Evolutionary conservation across 2,888 invertebrate species (phyloP).

Genomic region (Oxystoma pomonae): DNA sequence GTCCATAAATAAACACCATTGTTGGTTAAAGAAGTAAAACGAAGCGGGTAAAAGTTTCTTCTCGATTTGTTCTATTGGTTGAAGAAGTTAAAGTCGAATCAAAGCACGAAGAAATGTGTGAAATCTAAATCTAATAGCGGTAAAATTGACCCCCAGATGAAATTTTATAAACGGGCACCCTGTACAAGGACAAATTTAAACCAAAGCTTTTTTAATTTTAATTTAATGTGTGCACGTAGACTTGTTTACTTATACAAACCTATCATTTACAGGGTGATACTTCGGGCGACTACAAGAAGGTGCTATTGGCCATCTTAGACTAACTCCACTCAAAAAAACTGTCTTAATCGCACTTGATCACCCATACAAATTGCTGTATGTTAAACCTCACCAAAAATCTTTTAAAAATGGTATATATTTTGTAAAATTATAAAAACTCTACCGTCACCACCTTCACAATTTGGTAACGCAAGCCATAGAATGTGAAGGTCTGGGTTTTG

Average conservation of each 20-base stretch:
- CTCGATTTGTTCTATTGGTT: too few species aligned
- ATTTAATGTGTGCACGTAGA: not conserved
- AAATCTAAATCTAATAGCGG: too few species aligned
- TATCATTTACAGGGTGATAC: conserved; percentile 78
- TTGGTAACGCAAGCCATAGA: too few species aligned
- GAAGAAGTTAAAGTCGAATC: too few species aligned
- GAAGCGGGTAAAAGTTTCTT: too few species aligned
- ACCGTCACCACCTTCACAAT: not conserved
- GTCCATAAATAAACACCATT: too few species aligned
- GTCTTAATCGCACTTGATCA: conserved; percentile 31
- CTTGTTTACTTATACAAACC: conserved; percentile 27
- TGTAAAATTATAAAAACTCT: not conserved
- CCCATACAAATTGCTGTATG: not conserved
- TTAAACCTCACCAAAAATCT: not conserved
- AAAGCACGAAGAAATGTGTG: too few species aligned
- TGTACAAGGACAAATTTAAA: too few species aligned
- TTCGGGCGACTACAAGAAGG: conserved; percentile 89
- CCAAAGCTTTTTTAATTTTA: not conserved
- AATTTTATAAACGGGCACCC: too few species aligned
- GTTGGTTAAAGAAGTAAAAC: too few species aligned
- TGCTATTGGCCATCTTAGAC: conserved; percentile 79
- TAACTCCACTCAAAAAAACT: conserved; percentile 27
- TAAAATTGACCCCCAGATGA: too few species aligned
- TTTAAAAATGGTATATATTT: not conserved
- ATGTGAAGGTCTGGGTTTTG: too few species aligned